Conservation (phyloP, 23 tunicate species). For the Styela clava region DNA sequence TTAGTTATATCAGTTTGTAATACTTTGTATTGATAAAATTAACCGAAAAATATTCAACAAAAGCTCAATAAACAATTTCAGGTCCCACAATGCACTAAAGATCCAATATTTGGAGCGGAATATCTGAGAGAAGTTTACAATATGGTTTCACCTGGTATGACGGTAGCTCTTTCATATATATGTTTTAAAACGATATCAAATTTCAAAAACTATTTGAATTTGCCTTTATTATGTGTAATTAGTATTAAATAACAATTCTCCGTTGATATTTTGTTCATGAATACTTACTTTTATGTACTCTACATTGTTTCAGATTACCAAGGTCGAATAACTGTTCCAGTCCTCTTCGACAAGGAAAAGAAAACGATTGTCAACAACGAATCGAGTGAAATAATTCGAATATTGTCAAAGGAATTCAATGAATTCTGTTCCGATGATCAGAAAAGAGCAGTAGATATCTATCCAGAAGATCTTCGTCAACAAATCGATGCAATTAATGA, state of each 20-base stretch:
- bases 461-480: constrained; percentile 39
- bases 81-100: constrained; percentile 21
- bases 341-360: constrained; percentile 75
- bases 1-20: too few relatives aligned
- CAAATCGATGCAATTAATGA: constrained; percentile 71
- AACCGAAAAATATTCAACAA: too few relatives aligned
- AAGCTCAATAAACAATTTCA: too few relatives aligned
- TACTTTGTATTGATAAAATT: neutral
- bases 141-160: constrained; percentile 44
- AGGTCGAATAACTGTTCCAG: constrained; percentile 82
- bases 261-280: neutral
- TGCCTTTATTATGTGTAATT: neutral
- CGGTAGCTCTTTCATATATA: constrained; percentile 1
- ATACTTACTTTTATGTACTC: neutral
- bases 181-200: neutral
- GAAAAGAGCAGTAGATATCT: constrained; percentile 56
- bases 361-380: constrained; percentile 83
- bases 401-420: constrained; percentile 50
- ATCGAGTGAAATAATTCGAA: constrained; percentile 90
- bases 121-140: constrained; percentile 60
- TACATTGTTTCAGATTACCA: constrained; percentile 33
- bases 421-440: constrained; percentile 53
- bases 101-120: constrained; percentile 68
- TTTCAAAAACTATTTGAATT: neutral
- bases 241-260: neutral